A percentile compares a stretch with the other conserved stretches of the same genome.
phyloP scores from a whole-genome alignment of 1,140 invertebrate species.

The Andrena cerasifolii region DNA sequence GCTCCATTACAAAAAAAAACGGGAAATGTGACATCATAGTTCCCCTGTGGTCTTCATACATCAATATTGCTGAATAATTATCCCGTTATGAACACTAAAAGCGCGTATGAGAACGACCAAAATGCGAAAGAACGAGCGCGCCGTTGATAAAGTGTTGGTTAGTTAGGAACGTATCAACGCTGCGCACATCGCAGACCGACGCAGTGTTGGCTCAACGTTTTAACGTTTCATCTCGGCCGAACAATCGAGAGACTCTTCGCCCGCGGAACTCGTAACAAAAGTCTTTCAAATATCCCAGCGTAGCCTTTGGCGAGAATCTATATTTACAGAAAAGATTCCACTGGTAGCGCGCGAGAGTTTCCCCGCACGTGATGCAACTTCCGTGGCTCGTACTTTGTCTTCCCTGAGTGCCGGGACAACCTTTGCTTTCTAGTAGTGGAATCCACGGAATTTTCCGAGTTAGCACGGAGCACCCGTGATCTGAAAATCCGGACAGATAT shows the following conservation, averaged over 20 bases:
- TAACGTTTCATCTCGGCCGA: conserved; percentile 11
- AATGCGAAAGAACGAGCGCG: too few relatives aligned
- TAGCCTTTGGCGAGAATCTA: conserved; percentile 25
- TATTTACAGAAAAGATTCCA: conserved; percentile 31
- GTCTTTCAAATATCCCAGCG: conserved; percentile 3
- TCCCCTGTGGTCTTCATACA: too few relatives aligned
- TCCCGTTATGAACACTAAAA: too few relatives aligned
- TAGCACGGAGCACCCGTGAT: conserved; percentile 19
- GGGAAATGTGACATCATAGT: too few relatives aligned
- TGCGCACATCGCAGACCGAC: too few relatives aligned
- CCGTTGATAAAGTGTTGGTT: neutral
- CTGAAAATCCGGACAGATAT: conserved; percentile 25
- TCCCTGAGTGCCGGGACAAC: neutral
- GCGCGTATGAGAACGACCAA: too few relatives aligned
- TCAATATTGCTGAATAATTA: too few relatives aligned
- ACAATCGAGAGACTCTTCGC: neutral
- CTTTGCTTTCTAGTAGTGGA: conserved; percentile 1
- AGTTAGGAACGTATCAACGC: neutral
- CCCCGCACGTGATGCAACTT: conserved; percentile 35
- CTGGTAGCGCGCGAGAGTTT: neutral
- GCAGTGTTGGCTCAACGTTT: neutral
- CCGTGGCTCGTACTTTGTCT: conserved; percentile 32
- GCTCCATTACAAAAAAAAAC: too few relatives aligned
- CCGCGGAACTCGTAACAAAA: conserved; percentile 9
- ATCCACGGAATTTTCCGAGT: conserved; percentile 32